Evolutionary conservation across 1,140 invertebrate genomes (phyloP).

Genomic region (Halotydeus destructor): DNA sequence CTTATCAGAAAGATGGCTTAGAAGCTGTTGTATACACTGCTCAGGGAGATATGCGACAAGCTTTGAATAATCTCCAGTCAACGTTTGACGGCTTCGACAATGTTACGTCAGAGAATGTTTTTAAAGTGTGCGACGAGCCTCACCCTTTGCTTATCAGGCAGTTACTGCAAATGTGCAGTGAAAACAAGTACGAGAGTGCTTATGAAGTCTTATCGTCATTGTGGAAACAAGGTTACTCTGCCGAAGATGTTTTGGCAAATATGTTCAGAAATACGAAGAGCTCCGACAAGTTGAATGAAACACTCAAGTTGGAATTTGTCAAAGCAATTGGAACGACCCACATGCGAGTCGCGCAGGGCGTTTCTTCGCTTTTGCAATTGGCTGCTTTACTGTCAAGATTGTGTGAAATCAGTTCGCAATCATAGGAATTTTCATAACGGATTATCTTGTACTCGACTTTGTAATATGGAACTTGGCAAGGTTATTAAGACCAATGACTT

Average conservation of each 20-base stretch:
- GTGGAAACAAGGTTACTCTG: slow-evolving; percentile 78
- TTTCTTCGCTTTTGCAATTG: slow-evolving; percentile 66
- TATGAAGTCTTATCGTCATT: slow-evolving; percentile 68
- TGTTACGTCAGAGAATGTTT: slow-evolving; percentile 87
- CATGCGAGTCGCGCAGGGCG: slow-evolving; percentile 68
- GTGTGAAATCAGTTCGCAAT: slow-evolving; percentile 31
- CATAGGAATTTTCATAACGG: no score
- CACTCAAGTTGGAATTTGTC: slow-evolving; percentile 63
- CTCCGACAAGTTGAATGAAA: slow-evolving; percentile 53
- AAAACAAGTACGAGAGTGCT: slow-evolving; percentile 62
- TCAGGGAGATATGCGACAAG: slow-evolving; percentile 93
- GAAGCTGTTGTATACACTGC: slow-evolving; percentile 94
- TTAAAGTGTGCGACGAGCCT: slow-evolving; percentile 98
- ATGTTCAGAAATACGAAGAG: slow-evolving; percentile 83
- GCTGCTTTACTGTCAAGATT: slow-evolving; percentile 63
- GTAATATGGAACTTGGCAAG: neutral
- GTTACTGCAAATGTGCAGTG: slow-evolving; percentile 64
- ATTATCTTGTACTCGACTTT: neutral
- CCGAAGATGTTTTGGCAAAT: slow-evolving; percentile 87
- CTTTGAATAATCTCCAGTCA: slow-evolving; percentile 92
- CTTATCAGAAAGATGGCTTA: slow-evolving; percentile 76
- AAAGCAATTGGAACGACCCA: slow-evolving; percentile 84
- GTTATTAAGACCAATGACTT: neutral
- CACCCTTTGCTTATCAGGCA: slow-evolving; percentile 80
- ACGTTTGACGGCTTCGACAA: slow-evolving; percentile 82